Evolutionary conservation across 2,113 vertebrate genomes (phyloP).

Genomic region (Thinocorus orbignyianus): DNA sequence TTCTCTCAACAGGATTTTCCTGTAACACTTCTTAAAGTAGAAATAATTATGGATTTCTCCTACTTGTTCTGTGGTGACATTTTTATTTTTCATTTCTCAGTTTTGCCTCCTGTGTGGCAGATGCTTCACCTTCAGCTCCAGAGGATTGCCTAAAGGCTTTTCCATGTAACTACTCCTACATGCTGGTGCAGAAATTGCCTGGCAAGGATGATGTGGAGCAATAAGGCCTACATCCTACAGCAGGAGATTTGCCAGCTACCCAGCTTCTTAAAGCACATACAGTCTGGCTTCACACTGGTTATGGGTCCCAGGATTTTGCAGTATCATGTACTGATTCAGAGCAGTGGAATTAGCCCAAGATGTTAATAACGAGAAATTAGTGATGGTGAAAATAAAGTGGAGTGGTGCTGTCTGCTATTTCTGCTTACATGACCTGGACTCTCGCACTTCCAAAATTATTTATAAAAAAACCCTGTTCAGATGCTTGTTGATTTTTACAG

Average conservation of each 20-base stretch:
- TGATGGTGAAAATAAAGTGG: neutral
- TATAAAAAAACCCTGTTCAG: neutral
- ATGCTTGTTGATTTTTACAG: neutral
- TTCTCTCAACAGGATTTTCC: neutral
- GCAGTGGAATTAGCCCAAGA: neutral
- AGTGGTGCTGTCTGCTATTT: neutral
- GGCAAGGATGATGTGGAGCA: neutral
- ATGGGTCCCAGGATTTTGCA: neutral
- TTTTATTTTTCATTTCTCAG: conserved; percentile 59
- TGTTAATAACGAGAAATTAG: neutral
- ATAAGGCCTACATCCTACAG: neutral
- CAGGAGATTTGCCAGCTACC: neutral
- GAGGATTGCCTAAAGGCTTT: conserved; percentile 20
- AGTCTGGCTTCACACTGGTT: neutral
- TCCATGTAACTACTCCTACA: conserved; percentile 46
- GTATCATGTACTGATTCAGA: neutral
- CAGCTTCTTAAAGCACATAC: neutral
- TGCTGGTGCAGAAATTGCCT: conserved; percentile 36
- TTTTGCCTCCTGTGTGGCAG: conserved; percentile 4
- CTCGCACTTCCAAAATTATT: neutral
- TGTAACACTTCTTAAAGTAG: neutral
- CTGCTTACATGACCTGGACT: neutral
- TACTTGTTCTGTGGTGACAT: conserved; percentile 1
- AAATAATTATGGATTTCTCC: conserved; percentile 38
- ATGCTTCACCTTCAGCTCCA: neutral